Evolutionary conservation across 2,113 vertebrate genomes (phyloP).

Genomic region (Pagrus major): DNA sequence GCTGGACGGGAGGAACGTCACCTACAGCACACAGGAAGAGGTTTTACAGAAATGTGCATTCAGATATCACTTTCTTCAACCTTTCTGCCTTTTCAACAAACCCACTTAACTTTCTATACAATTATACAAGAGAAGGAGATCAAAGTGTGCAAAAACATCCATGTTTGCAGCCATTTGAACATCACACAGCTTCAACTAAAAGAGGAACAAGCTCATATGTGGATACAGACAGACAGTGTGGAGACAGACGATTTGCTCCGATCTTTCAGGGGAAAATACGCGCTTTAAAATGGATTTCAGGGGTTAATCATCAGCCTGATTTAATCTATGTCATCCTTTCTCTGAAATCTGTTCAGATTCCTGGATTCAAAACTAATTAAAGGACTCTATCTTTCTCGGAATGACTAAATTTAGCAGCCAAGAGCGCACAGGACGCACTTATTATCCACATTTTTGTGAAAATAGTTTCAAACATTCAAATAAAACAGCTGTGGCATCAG

Average conservation of each 20-base stretch:
- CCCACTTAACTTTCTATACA: neutral
- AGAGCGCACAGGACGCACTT: neutral
- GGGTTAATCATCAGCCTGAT: conserved; percentile 6
- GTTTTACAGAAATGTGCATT: neutral
- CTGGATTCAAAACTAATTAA: conserved; percentile 19
- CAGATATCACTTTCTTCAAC: neutral
- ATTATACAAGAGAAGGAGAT: neutral
- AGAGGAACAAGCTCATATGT: neutral
- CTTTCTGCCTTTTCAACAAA: neutral
- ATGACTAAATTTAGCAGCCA: neutral
- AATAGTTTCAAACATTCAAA: neutral
- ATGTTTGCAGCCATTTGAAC: neutral
- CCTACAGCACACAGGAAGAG: conserved; percentile 25
- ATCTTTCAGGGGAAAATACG: neutral
- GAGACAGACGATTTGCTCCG: neutral
- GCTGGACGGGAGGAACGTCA: neutral
- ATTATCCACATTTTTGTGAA: too few relatives aligned
- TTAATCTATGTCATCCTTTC: conserved; percentile 8
- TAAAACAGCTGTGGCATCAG: neutral
- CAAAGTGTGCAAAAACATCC: neutral
- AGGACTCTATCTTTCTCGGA: neutral
- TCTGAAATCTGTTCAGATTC: neutral
- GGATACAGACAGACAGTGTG: neutral
- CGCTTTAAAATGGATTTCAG: neutral
- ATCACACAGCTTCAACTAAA: neutral